Conservation (phyloP, 1,140 invertebrate species). For the Scylla paramamosain region DNA sequence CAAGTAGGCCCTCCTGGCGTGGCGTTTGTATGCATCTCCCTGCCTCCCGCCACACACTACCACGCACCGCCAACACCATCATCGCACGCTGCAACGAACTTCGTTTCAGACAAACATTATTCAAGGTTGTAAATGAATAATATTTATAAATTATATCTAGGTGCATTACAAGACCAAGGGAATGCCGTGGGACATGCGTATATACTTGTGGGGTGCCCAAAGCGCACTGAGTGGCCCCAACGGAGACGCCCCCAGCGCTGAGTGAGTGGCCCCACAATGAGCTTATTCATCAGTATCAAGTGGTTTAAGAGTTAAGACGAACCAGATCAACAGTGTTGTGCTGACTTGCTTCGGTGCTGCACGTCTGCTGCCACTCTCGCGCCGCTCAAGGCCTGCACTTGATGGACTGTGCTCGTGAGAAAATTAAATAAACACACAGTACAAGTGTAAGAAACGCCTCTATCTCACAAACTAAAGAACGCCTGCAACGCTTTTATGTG, state of each 20-base stretch:
- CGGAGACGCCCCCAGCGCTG: constrained; percentile 44
- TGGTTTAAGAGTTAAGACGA: constrained; percentile 68
- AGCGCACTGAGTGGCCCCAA: constrained; percentile 52
- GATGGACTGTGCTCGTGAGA: neutral
- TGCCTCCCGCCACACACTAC: neutral
- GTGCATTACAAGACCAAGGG: neutral
- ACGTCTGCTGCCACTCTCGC: neutral
- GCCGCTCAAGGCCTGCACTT: neutral
- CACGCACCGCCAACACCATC: neutral
- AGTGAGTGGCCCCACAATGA: constrained; percentile 71
- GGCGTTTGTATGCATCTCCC: neutral
- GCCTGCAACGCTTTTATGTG: too few species aligned
- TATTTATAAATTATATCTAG: neutral
- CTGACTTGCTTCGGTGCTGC: neutral
- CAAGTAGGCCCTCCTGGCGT: neutral
- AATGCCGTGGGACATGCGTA: neutral
- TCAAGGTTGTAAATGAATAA: neutral
- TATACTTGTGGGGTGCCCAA: neutral
- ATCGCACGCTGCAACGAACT: neutral
- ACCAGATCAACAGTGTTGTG: constrained; percentile 63
- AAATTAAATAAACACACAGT: neutral
- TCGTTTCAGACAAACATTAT: neutral
- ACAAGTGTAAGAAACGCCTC: too few species aligned
- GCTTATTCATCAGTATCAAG: constrained; percentile 71
- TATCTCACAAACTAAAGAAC: too few species aligned